phyloP scores from a whole-genome alignment of 2,797 vertebrate species.

The Mareca strepera region DNA sequence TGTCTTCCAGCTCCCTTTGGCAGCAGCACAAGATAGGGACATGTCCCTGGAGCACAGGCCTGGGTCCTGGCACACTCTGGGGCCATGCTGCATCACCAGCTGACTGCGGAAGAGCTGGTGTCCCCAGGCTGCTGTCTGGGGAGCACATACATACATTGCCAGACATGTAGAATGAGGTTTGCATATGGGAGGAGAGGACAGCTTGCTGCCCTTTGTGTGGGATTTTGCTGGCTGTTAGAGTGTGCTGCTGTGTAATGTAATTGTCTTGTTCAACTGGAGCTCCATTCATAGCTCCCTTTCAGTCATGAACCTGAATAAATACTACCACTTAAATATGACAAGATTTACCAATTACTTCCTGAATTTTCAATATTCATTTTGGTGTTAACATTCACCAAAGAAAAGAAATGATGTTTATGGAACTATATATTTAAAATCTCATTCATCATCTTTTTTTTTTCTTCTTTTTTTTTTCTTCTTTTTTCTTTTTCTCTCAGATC shows the following conservation, averaged over 20 bases:
- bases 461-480: neutral
- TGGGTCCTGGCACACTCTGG: rapidly evolving
- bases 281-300: neutral
- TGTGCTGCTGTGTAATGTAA: neutral
- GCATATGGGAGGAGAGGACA: rapidly evolving
- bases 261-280: neutral
- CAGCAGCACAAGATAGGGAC: neutral
- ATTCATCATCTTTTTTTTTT: neutral
- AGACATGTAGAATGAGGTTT: neutral
- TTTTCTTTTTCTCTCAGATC: neutral
- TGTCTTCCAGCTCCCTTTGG: neutral
- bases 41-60: rapidly evolving
- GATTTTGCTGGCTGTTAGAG: neutral
- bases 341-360: neutral
- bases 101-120: neutral
- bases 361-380: conserved; percentile 19
- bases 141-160: rapidly evolving
- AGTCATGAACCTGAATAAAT: neutral
- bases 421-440: neutral
- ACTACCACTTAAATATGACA: conserved; percentile 2
- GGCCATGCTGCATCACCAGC: neutral
- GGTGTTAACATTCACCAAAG: neutral
- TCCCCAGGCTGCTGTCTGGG: neutral
- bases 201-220: rapidly evolving
- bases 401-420: neutral